Conservation (phyloP, 2,797 vertebrate species). For the Picus viridis region DNA sequence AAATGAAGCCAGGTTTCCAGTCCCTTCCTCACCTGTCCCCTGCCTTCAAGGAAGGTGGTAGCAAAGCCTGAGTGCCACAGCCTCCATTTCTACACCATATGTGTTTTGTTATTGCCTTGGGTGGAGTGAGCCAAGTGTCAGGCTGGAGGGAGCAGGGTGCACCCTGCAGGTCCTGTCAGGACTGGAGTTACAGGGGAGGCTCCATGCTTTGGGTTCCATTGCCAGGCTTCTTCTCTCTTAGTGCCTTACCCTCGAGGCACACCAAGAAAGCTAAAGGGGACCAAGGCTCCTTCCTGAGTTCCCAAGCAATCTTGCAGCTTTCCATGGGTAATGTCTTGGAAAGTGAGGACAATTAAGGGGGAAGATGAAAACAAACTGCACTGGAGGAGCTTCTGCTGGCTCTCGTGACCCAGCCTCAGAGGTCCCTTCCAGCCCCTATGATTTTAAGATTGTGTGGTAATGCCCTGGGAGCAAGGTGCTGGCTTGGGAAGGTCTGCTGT, state of each 20-base stretch:
- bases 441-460: not conserved
- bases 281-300: not conserved
- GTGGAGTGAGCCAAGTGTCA: not conserved
- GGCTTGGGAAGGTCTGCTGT: not conserved
- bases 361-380: not conserved
- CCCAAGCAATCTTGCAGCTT: not conserved
- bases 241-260: not conserved
- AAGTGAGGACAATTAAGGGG: not conserved
- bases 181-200: not conserved
- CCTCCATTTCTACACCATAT: not conserved
- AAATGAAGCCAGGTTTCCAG: not conserved
- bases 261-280: not conserved
- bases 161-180: not conserved
- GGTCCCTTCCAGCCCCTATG: too few relatives aligned
- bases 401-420: not conserved
- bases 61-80: not conserved
- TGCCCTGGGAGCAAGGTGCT: not conserved
- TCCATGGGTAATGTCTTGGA: not conserved
- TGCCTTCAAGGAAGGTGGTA: not conserved
- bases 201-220: not conserved
- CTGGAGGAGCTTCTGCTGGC: not conserved
- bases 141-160: not conserved
- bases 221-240: not conserved
- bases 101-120: not conserved
- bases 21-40: not conserved